These are phyloP conservation scores for Sinotaia quadrata DNA, from an alignment of 2,888 invertebrate species.

Conservation along the genomic window DNA sequence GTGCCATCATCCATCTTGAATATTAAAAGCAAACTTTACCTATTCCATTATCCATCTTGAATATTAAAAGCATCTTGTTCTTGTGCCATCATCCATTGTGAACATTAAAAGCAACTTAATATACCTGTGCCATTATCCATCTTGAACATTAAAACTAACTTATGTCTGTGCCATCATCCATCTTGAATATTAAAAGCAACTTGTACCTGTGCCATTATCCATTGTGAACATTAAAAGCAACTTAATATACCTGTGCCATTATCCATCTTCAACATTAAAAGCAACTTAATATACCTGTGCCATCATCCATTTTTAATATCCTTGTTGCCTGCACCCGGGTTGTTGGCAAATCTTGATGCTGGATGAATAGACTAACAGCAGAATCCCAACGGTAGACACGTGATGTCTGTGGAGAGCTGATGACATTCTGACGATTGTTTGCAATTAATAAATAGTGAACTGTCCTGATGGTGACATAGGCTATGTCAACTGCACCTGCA, in stretches of 20 bases:
- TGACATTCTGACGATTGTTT: conserved; percentile 60
- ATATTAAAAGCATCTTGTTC: too few species aligned
- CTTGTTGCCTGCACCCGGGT: conserved; percentile 49
- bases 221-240: too few species aligned
- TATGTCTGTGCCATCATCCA: too few species aligned
- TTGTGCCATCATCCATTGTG: conserved; percentile 40
- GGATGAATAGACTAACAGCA: conserved; percentile 48
- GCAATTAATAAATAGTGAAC: conserved; percentile 58
- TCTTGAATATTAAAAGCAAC: too few species aligned
- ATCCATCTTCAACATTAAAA: conserved; percentile 42
- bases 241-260: too few species aligned
- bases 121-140: conserved; percentile 55
- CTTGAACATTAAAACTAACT: too few species aligned
- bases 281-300: conserved; percentile 42
- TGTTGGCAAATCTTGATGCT: conserved; percentile 57
- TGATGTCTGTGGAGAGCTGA: conserved; percentile 55
- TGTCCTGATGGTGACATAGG: conserved; percentile 46
- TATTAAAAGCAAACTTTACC: too few species aligned
- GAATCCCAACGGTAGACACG: conserved; percentile 62
- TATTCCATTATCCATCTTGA: too few species aligned
- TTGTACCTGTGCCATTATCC: too few species aligned
- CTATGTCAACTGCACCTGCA: conserved; percentile 57
- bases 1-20: too few species aligned
- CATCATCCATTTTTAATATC: conserved; percentile 45
- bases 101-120: conserved; percentile 30